Evolutionary conservation across 2,113 vertebrate genomes (phyloP).

Genomic region (Colinus virginianus): DNA sequence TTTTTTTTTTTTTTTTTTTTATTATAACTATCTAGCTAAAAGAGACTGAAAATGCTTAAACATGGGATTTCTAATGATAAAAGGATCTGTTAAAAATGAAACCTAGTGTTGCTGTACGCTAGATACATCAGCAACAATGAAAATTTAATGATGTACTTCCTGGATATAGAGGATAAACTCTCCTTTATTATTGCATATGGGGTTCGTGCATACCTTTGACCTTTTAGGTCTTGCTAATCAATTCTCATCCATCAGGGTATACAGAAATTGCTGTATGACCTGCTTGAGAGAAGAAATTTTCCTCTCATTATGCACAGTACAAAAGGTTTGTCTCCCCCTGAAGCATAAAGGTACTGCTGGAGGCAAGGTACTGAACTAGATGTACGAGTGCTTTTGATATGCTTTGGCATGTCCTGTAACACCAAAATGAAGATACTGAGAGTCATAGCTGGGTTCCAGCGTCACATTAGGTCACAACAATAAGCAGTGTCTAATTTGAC

Average conservation of each 20-base stretch:
- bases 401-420: neutral
- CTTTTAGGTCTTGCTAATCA: constrained; percentile 30
- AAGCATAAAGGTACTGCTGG: constrained; percentile 13
- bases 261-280: neutral
- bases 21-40: fast-evolving
- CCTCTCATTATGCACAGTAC: neutral
- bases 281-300: constrained; percentile 23
- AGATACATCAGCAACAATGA: neutral
- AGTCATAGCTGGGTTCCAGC: neutral
- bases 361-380: constrained; percentile 26
- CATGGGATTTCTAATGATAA: neutral
- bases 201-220: neutral
- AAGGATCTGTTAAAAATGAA: neutral
- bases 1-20: no score
- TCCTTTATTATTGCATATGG: neutral
- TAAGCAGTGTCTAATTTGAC: neutral
- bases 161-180: neutral
- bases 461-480: fast-evolving
- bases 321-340: constrained; percentile 43
- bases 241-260: constrained; percentile 43
- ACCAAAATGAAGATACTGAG: neutral
- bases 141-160: neutral
- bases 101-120: neutral
- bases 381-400: constrained; percentile 26
- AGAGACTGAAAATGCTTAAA: neutral